Base-by-base conservation (phyloP, 2,797 vertebrate species). In the Xenopus petersii region DNA sequence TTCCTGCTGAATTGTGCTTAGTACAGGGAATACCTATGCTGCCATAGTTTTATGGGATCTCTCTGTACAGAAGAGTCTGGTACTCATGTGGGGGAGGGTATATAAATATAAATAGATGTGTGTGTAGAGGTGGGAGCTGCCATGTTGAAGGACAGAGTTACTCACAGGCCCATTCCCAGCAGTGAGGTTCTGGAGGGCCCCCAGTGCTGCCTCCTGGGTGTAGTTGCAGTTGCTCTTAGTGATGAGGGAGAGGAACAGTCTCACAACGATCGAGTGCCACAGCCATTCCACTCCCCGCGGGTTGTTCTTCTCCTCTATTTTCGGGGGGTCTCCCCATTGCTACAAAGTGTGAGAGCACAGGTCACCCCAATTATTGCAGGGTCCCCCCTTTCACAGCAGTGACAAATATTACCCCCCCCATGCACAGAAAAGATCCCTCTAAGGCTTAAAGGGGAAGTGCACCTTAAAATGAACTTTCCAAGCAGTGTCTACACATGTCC, bases 161-260 rank as follows among this genome's bases (percentile, higher is more conserved):
- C 89, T 89, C 84, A 98, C 97, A 48, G 80, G 83, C 72, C 93
- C 91, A 0, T 67, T 92, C 54, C 94, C 94, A 1, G 95, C 93
- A 0, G 97, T 98, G 84, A 98, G 93, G 86, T 99, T 98, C 89
- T 96, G 96, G 77, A 99, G 92, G 0, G 96, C 94, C 64, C 96
- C 97, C 8, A 96, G 73, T 1, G 95, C 93, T 0, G 95, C 96
- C 77, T 95, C 92, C 86, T 93, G 94, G 0, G 95, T 98, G 81
- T 84, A 84, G 75, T 86, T 93, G 13, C 91, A 88, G 66, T 77
- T 81, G 66, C 96, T 97, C 83, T 95, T 90, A 71, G 94, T 94
- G 16, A 98, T 91, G 78, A 99, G 88, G 0, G 95, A 98, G 84
- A 98, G 83, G 82, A 98, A 98, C 92, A 96, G 95, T 74, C 95